Base-by-base conservation (phyloP, 1,140 invertebrate species). In the Littorina saxatilis region DNA sequence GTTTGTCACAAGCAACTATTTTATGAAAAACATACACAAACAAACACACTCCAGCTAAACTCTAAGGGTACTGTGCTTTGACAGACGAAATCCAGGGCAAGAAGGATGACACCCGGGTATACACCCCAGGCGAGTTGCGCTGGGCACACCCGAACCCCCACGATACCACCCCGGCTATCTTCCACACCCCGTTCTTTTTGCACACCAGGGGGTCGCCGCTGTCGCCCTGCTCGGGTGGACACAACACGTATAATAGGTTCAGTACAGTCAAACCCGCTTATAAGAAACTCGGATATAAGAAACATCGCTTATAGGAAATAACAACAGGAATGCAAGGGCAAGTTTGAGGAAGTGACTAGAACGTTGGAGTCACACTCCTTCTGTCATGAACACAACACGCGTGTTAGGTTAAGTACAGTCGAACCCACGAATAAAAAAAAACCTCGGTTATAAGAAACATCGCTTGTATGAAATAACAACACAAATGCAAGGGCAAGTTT, bases 131-230 rank as follows among this genome's bases (percentile, higher is more conserved):
- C 92, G 96, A 97, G 91, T 96, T 95, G 32, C 96, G 96, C 93
- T 97, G 96, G 11, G 97, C 97, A 90, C 97, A 98, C 39, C 97
- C 97, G 86, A 97, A 97, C 37, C 98, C 98, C 96, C 96, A 98
- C 23, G 96, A 97, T 0, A 95, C 94, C 5, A 96, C 91, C 13
- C 95, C 95, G 80, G 94, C 91, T 73, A 95, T 88, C 79, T 92
- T 92, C 93, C 93, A 94, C 23, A 90, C 87, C 7, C 91, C 92
- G n/a, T 93, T 89, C 27, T 93, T 93, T 55, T 93, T 91, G 85
- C 95, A 95, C 23, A 95, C 93, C 40, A 96, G 84, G 11, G 95
- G 95, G 23, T 95, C 95, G 5, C 95, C 95, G 0, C 95, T 95
- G 88, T 96, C 95, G 74, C 95, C 95, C 95, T 95, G 90, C 1